Evolutionary conservation across 1,140 invertebrate genomes (phyloP).

Genomic region (Bombus affinis): DNA sequence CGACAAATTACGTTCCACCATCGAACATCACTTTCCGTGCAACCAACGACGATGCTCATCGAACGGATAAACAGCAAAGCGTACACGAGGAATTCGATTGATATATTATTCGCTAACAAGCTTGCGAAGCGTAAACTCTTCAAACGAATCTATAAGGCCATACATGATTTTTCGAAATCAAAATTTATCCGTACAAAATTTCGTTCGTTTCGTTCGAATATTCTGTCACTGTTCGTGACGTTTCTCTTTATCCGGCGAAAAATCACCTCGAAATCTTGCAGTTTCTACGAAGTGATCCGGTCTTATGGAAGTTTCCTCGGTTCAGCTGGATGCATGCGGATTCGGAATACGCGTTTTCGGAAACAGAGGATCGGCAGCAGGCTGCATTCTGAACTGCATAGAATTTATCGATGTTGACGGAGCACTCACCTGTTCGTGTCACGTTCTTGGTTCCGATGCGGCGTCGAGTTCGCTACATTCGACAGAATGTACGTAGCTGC

Average conservation of each 20-base stretch:
- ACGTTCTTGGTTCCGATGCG: slow-evolving; percentile 55
- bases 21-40: background rate
- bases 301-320: background rate
- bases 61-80: background rate
- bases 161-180: background rate
- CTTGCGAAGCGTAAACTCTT: background rate
- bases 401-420: slow-evolving; percentile 70
- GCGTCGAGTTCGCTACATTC: slow-evolving; percentile 18
- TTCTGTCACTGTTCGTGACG: background rate
- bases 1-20: slow-evolving; percentile 7
- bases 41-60: background rate
- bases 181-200: background rate
- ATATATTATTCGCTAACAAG: background rate
- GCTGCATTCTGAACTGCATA: slow-evolving; percentile 46
- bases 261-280: too few relatives aligned
- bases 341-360: slow-evolving; percentile 4
- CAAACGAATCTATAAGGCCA: background rate
- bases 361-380: slow-evolving; percentile 56
- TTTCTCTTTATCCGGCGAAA: background rate
- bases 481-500: slow-evolving; percentile 28
- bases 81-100: background rate
- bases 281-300: background rate
- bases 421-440: slow-evolving; percentile 68
- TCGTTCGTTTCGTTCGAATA: background rate
- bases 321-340: background rate